These are phyloP conservation scores for Hypomecis atomaria DNA, from an alignment of 2,888 invertebrate species.

Conservation along the genomic window DNA sequence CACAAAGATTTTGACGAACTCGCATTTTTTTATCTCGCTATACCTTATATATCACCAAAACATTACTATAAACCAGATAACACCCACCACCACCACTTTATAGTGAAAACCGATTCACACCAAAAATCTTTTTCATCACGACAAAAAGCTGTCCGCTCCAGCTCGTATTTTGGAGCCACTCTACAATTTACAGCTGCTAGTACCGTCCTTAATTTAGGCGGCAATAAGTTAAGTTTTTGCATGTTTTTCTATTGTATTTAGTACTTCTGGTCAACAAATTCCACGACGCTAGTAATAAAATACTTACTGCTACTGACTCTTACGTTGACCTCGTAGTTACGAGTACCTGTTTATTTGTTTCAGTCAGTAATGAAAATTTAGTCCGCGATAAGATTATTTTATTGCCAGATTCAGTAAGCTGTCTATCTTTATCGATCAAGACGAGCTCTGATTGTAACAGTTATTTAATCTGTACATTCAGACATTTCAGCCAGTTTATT, in stretches of 20 bases:
- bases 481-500: constrained; percentile 17
- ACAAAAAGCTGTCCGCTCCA: constrained; percentile 41
- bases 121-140: constrained; percentile 5
- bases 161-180: constrained; percentile 45
- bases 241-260: constrained; percentile 57
- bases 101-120: not conserved
- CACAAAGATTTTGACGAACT: too few relatives aligned
- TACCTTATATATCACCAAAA: not conserved
- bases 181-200: constrained; percentile 72
- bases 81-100: not conserved
- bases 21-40: too few relatives aligned
- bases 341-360: constrained; percentile 34
- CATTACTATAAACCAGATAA: not conserved
- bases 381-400: constrained; percentile 30
- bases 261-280: constrained; percentile 44
- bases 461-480: not conserved
- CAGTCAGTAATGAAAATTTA: constrained; percentile 17
- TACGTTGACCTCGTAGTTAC: constrained; percentile 14
- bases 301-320: constrained; percentile 34
- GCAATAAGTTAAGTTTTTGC: constrained; percentile 74
- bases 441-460: constrained; percentile 14
- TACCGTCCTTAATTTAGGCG: constrained; percentile 74
- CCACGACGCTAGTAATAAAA: constrained; percentile 53
- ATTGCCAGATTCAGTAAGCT: constrained; percentile 21
- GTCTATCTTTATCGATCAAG: constrained; percentile 27